Conservation (phyloP, 2,113 vertebrate genomes). For the Crocuta crocuta region DNA sequence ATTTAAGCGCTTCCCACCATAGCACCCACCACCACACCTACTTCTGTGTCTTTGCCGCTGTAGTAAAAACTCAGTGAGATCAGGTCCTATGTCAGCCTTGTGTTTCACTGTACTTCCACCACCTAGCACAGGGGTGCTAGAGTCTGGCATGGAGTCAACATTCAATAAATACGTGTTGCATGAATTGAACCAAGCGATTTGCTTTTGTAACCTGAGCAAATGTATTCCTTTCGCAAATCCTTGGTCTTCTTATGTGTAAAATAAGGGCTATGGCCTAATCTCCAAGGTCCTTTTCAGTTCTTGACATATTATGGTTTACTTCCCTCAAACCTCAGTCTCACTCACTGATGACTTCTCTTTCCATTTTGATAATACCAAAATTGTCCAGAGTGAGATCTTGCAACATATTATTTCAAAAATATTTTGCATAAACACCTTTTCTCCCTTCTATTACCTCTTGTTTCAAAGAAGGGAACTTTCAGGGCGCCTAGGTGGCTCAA, state of each 20-base stretch:
- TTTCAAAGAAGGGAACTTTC: conserved; percentile 18
- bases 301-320: conserved; percentile 32
- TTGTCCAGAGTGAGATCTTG: conserved; percentile 25
- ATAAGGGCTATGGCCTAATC: neutral
- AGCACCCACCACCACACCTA: neutral
- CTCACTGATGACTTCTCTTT: neutral
- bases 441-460: neutral
- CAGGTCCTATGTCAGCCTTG: neutral
- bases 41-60: neutral
- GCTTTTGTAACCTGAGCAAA: neutral
- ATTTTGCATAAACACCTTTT: neutral
- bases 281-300: conserved; percentile 18
- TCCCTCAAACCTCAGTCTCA: conserved; percentile 23
- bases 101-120: neutral
- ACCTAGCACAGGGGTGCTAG: neutral
- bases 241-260: neutral
- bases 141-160: neutral
- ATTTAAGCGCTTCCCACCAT: neutral
- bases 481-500: too few species aligned
- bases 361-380: neutral
- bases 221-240: conserved; percentile 28
- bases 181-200: conserved; percentile 6
- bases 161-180: neutral
- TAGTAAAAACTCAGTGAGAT: neutral
- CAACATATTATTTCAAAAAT: conserved; percentile 41